Evolutionary conservation across 1,140 invertebrate species (phyloP).

Genomic region (Alviniconcha marisindica): DNA sequence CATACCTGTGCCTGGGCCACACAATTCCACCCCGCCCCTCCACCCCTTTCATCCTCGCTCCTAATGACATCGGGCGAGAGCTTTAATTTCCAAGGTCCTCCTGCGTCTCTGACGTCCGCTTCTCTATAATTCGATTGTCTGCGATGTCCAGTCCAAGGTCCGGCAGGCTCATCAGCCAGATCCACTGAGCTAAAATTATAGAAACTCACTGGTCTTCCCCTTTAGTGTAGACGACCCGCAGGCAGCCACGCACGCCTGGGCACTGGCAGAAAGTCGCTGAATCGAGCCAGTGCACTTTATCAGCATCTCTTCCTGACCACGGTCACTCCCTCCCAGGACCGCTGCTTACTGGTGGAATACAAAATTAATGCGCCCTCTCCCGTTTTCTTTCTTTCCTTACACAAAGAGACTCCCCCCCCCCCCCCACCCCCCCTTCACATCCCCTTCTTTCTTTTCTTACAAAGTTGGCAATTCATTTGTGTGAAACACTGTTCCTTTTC

Average conservation of each 20-base stretch:
- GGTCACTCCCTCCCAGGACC: no score
- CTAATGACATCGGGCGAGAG: conserved; percentile 15
- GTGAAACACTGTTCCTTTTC: no score
- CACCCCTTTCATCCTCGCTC: background rate
- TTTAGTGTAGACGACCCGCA: no score
- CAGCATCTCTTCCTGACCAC: no score
- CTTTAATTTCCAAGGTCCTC: background rate
- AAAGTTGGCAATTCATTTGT: no score
- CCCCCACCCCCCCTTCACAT: no score
- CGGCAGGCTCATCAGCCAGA: background rate
- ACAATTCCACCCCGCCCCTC: background rate
- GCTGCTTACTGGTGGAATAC: no score
- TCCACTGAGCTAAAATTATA: background rate
- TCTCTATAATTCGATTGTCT: background rate
- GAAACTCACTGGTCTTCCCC: background rate
- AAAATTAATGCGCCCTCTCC: no score
- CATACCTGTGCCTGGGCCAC: background rate
- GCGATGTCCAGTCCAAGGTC: background rate
- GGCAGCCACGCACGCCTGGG: background rate
- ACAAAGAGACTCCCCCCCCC: no score
- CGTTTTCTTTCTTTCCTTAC: no score
- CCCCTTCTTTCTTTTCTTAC: no score
- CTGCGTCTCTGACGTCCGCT: background rate
- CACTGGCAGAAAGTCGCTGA: background rate
- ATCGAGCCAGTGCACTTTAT: no score